Percentiles rank a stretch among this genome's conserved stretches.
Conservation (phyloP, 2,113 vertebrate genomes). For the Limanda limanda region DNA sequence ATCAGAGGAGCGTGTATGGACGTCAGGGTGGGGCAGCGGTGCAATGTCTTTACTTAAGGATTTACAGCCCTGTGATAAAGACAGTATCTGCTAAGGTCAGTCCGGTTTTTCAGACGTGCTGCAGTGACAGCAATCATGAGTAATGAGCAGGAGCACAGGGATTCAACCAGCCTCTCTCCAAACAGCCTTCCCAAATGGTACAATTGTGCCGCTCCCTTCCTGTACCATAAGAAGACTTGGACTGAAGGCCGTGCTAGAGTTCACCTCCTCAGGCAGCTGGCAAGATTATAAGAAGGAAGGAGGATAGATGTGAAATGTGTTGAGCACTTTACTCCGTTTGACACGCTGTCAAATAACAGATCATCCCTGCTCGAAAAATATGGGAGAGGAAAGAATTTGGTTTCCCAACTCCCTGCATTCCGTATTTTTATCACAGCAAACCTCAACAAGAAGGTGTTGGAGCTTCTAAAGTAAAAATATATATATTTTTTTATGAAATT, state of each 20-base stretch:
- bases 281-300: constrained; percentile 20
- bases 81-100: not conserved
- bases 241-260: constrained; percentile 35
- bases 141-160: constrained; percentile 2
- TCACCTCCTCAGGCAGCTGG: constrained; percentile 1
- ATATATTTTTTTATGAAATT: not conserved
- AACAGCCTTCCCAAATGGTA: constrained; percentile 9
- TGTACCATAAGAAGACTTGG: constrained; percentile 46
- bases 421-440: not conserved
- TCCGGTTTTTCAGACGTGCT: not conserved
- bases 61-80: constrained; percentile 49
- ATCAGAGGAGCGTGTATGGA: constrained; percentile 37
- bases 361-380: constrained; percentile 25
- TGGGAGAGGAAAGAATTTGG: constrained; percentile 21
- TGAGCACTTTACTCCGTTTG: constrained; percentile 38
- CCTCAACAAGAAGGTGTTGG: not conserved
- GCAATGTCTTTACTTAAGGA: constrained; percentile 45
- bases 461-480: not conserved
- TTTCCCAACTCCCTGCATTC: constrained; percentile 48
- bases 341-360: constrained; percentile 49
- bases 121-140: constrained; percentile 21
- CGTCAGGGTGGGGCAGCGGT: constrained; percentile 18
- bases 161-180: not conserved
- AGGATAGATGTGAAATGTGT: constrained; percentile 30
- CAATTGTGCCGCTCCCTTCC: constrained; percentile 39